phyloP scores from a whole-genome alignment of 2,797 vertebrate genomes.

The Hydrocynus forskahlii region DNA sequence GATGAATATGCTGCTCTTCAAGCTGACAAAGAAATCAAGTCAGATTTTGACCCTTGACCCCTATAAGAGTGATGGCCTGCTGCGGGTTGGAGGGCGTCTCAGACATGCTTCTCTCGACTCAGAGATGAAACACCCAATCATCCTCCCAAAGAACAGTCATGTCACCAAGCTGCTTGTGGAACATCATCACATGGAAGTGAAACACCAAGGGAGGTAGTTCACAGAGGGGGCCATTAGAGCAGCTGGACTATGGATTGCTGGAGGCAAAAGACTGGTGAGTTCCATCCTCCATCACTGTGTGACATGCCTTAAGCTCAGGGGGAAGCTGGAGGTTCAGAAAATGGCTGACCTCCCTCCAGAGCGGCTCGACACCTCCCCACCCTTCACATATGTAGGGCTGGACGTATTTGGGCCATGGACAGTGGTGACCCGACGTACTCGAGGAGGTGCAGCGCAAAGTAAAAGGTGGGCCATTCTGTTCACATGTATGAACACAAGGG shows the following conservation, averaged over 20 bases:
- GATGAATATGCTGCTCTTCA: slow-evolving; percentile 30
- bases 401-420: slow-evolving; percentile 47
- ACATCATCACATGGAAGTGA: slow-evolving; percentile 19
- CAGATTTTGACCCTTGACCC: slow-evolving; percentile 10
- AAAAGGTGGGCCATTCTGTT: slow-evolving; percentile 51
- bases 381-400: slow-evolving; percentile 28
- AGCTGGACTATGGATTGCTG: slow-evolving; percentile 38
- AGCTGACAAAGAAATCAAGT: not conserved
- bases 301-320: slow-evolving; percentile 31
- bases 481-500: slow-evolving; percentile 44
- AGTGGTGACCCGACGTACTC: slow-evolving; percentile 11
- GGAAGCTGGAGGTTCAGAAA: slow-evolving; percentile 23
- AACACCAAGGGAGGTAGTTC: slow-evolving; percentile 36
- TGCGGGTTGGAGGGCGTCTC: slow-evolving; percentile 18
- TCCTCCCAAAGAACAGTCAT: slow-evolving; percentile 14
- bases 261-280: slow-evolving; percentile 19
- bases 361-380: slow-evolving; percentile 23
- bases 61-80: not conserved
- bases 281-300: slow-evolving; percentile 35
- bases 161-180: slow-evolving; percentile 25
- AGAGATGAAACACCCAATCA: no score
- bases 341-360: slow-evolving; percentile 45
- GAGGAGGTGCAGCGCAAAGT: slow-evolving; percentile 13
- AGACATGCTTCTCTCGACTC: slow-evolving; percentile 22
- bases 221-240: slow-evolving; percentile 28